Evolutionary conservation across 2,888 invertebrate species (phyloP).

Genomic region (Drosophila anceps): DNA sequence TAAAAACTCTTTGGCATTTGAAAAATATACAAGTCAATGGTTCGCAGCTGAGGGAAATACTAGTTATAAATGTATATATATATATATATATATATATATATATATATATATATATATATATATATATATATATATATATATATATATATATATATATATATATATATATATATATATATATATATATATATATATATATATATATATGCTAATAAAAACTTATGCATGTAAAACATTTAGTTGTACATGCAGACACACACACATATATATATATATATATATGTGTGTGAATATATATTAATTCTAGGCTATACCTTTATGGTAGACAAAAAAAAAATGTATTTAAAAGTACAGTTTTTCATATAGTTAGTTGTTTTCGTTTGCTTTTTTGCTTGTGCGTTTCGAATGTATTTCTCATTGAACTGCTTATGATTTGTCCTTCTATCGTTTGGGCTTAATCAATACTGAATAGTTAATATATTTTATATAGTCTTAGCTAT

Average conservation of each 20-base stretch:
- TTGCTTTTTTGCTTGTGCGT: slow-evolving; percentile 38
- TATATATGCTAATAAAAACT: slow-evolving; percentile 10
- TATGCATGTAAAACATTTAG: slow-evolving; percentile 1
- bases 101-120: background rate
- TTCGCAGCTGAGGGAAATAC: slow-evolving; percentile 11
- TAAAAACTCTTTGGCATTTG: slow-evolving; percentile 76
- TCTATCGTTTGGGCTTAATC: slow-evolving; percentile 49
- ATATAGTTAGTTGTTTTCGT: slow-evolving; percentile 38
- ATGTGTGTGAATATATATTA: slow-evolving; percentile 15
- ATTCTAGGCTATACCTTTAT: slow-evolving; percentile 59
- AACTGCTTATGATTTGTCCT: slow-evolving; percentile 49
- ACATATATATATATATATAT: slow-evolving; percentile 4
- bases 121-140: slow-evolving; percentile 1
- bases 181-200: slow-evolving; percentile 6
- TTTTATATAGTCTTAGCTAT: slow-evolving; percentile 42
- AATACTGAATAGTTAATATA: slow-evolving; percentile 44
- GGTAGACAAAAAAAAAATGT: slow-evolving; percentile 62
- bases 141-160: background rate
- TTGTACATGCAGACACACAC: background rate
- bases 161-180: background rate
- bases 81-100: background rate
- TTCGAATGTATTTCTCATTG: slow-evolving; percentile 16
- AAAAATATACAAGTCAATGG: slow-evolving; percentile 62
- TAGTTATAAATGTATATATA: slow-evolving; percentile 33
- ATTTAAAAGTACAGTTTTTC: slow-evolving; percentile 50